Percentiles rank a stretch among this genome's conserved stretches.
Evolutionary conservation across 2,113 vertebrate genomes (phyloP).

Genomic region (Azemiops feae): DNA sequence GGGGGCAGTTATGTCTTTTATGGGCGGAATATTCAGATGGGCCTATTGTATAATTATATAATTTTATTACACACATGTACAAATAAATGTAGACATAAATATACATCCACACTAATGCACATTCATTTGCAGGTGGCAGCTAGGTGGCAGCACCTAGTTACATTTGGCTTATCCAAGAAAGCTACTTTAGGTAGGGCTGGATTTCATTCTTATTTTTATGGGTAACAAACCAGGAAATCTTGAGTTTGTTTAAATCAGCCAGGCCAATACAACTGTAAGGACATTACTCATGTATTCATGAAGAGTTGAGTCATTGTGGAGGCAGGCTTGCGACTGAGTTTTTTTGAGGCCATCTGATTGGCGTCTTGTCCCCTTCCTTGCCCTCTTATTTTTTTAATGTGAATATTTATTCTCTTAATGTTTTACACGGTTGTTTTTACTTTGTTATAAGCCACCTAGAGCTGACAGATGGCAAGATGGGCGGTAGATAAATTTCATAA

Average conservation of each 20-base stretch:
- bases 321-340: background rate
- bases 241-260: background rate
- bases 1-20: background rate
- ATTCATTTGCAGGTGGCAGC: background rate
- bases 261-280: background rate
- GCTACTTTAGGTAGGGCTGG: background rate
- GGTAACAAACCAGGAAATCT: background rate
- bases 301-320: background rate
- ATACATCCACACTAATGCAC: background rate
- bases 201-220: background rate
- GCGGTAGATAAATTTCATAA: background rate
- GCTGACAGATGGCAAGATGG: background rate
- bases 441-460: background rate
- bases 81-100: background rate
- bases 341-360: background rate
- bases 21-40: background rate
- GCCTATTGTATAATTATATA: background rate
- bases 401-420: background rate
- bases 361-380: background rate
- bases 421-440: background rate
- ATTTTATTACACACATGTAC: background rate
- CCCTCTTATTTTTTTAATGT: background rate
- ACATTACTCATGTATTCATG: background rate
- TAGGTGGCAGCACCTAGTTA: background rate
- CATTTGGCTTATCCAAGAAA: background rate